phyloP scores from a whole-genome alignment of 2,797 vertebrate species.

The Aphelocoma californica region DNA sequence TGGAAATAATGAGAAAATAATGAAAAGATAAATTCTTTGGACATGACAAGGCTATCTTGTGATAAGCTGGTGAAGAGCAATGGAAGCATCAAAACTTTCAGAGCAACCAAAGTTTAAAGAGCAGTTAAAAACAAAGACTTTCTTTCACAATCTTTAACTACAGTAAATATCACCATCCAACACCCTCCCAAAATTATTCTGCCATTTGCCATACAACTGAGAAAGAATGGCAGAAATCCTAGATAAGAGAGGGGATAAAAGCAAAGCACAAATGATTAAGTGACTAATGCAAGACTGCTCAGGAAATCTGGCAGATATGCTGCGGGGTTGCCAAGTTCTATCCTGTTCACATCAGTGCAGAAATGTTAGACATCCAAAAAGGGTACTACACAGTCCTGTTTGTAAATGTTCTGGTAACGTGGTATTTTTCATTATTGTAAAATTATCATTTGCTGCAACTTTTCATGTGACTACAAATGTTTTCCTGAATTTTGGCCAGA shows the following conservation, averaged over 20 bases:
- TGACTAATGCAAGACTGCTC: background rate
- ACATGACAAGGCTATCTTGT: background rate
- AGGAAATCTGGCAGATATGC: background rate
- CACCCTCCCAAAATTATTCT: background rate
- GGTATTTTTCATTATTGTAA: background rate
- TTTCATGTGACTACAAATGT: background rate
- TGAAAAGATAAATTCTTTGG: constrained; percentile 43
- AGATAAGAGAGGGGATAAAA: background rate
- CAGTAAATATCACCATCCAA: background rate
- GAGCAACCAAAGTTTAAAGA: background rate
- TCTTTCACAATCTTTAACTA: background rate
- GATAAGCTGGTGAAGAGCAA: constrained; percentile 8
- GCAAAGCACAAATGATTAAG: background rate
- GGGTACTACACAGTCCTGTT: background rate
- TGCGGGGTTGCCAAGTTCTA: background rate
- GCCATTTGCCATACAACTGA: background rate
- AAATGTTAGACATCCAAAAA: background rate
- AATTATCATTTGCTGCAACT: background rate
- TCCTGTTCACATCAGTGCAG: background rate
- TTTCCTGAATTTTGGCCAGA: background rate
- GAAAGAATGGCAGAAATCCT: background rate
- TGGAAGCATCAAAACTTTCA: background rate
- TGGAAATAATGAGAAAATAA: constrained; percentile 41
- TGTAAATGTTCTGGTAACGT: background rate
- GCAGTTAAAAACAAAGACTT: background rate